A percentile compares a stretch with the other conserved stretches of the same genome.
phyloP scores from a whole-genome alignment of 2,113 vertebrate genomes.

The Coturnix japonica region DNA sequence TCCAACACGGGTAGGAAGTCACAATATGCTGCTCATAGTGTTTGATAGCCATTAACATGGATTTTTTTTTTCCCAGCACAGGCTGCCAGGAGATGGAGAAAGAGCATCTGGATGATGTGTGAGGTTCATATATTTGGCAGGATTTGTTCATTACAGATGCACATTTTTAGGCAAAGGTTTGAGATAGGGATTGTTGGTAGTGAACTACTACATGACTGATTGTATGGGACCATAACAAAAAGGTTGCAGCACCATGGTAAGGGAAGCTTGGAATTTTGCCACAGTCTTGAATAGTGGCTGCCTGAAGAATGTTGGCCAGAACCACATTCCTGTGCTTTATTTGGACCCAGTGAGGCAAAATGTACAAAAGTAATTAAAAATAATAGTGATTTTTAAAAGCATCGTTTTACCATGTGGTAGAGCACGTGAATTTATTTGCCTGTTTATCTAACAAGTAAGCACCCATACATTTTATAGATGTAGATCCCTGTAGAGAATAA shows the following conservation, averaged over 20 bases:
- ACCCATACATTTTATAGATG: fast-evolving
- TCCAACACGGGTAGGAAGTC: not conserved
- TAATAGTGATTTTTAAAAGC: not conserved
- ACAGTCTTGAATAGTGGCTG: not conserved
- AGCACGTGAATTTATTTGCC: not conserved
- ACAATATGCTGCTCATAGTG: fast-evolving
- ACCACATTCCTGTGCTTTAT: not conserved
- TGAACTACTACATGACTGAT: not conserved
- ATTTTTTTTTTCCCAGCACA: not conserved
- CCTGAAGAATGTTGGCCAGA: not conserved
- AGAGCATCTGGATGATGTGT: not conserved
- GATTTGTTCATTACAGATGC: not conserved
- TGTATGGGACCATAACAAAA: not conserved
- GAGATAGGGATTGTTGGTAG: not conserved
- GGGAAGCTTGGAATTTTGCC: not conserved
- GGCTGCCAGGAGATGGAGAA: not conserved
- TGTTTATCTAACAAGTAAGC: fast-evolving
- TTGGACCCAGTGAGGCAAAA: not conserved
- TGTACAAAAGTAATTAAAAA: not conserved
- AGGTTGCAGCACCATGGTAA: not conserved
- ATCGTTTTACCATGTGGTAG: not conserved
- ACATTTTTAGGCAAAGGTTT: not conserved
- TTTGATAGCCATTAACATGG: not conserved
- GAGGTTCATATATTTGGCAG: not conserved
- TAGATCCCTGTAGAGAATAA: not conserved